Percentiles rank a stretch among this genome's conserved stretches.
Conservation (phyloP, 2,888 invertebrate genomes). For the Rhamphomyia laevipes region DNA sequence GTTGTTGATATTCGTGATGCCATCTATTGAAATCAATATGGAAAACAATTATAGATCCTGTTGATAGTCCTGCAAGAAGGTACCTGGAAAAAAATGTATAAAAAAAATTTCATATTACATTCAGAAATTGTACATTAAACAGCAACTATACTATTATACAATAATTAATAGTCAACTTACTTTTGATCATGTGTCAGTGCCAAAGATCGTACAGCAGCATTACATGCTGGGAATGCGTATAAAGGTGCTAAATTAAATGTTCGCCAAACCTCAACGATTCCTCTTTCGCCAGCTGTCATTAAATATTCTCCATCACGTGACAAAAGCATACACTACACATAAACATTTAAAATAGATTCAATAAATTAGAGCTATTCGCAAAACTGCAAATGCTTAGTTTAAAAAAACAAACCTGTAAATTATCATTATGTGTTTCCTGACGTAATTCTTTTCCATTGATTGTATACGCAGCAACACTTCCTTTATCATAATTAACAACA, state of each 20-base stretch:
- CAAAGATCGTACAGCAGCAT: conserved; percentile 85
- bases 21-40: conserved; percentile 99
- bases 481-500: conserved; percentile 84
- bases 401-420: conserved; percentile 67
- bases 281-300: conserved; percentile 93
- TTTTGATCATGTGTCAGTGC: conserved; percentile 98
- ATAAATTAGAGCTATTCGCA: neutral
- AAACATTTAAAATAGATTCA: too few relatives aligned
- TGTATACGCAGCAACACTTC: conserved; percentile 87
- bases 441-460: conserved; percentile 85
- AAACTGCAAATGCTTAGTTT: neutral
- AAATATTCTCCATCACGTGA: conserved; percentile 98
- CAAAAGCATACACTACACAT: conserved; percentile 68
- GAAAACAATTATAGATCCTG: conserved; percentile 96
- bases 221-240: conserved; percentile 96
- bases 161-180: conserved; percentile 44
- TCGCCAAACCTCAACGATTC: conserved; percentile 97
- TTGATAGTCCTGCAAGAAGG: conserved; percentile 89
- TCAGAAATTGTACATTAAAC: neutral
- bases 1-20: conserved; percentile 93
- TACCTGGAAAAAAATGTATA: conserved; percentile 52
- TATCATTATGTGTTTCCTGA: conserved; percentile 87
- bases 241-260: conserved; percentile 93
- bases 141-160: neutral
- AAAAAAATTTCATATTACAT: neutral